phyloP scores from a whole-genome alignment of 2,113 vertebrate genomes.

The Atractosteus spatula region DNA sequence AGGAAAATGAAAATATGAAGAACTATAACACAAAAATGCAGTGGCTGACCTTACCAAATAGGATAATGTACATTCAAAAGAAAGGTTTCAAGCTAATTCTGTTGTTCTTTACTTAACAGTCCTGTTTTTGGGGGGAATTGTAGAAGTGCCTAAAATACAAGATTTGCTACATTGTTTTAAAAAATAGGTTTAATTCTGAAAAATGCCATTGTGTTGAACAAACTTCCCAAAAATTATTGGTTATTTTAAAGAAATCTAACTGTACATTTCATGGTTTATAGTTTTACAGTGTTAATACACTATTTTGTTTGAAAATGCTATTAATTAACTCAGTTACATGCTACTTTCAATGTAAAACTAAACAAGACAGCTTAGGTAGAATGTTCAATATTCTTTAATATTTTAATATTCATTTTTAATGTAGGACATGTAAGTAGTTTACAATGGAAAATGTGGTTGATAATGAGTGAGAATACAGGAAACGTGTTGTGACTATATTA shows the following conservation, averaged over 20 bases:
- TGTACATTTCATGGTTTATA: slow-evolving; percentile 10
- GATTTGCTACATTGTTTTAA: slow-evolving; percentile 35
- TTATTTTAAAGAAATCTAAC: slow-evolving; percentile 6
- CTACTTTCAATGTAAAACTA: slow-evolving; percentile 9
- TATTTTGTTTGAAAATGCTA: neutral
- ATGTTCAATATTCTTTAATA: slow-evolving; percentile 42
- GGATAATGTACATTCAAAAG: slow-evolving; percentile 56
- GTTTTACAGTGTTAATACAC: slow-evolving; percentile 14
- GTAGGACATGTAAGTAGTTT: slow-evolving; percentile 50
- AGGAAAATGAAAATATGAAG: slow-evolving; percentile 18
- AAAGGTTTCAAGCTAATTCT: slow-evolving; percentile 51
- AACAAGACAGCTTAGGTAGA: slow-evolving; percentile 49
- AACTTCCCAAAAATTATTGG: slow-evolving; percentile 8
- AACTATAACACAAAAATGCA: slow-evolving; percentile 44
- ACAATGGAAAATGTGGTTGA: slow-evolving; percentile 45
- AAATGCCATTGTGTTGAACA: neutral
- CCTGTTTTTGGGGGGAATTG: slow-evolving; percentile 65
- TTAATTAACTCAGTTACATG: neutral
- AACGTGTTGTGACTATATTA: slow-evolving; percentile 48
- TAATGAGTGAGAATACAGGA: slow-evolving; percentile 35
- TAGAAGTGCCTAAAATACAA: slow-evolving; percentile 62
- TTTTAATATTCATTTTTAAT: slow-evolving; percentile 32
- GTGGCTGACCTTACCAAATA: slow-evolving; percentile 41
- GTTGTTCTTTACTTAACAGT: slow-evolving; percentile 59
- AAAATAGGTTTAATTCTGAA: slow-evolving; percentile 23